Base-by-base conservation (phyloP, 2,113 vertebrate genomes). In the Cygnus atratus region DNA sequence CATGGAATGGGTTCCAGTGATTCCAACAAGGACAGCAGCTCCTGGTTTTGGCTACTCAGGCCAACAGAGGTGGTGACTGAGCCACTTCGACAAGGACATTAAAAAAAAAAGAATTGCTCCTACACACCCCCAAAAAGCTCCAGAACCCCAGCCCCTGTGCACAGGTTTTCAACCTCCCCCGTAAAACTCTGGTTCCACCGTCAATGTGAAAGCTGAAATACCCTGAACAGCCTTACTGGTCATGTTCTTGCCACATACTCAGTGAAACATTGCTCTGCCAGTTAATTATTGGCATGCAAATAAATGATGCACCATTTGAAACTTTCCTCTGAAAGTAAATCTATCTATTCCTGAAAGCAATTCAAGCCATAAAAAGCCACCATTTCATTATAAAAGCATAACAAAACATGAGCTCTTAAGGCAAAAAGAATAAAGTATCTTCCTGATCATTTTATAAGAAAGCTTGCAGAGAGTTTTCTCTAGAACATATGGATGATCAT, bases 321-420 rank as follows among this genome's bases (percentile, higher is more conserved):
- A 41, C 9, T 16, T 7, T 62, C n/a, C 4, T 68, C 44, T 15
- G 10, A 44, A 81, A 71, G 18, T 21, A 76, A 88, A 59, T 4
- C 15, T 44, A 22, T 3, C 39, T 41, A 9, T 29, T 14, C 43
- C 58, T 43, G 17, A 84, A 72, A 68, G 46, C 11, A 81, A 76
- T n/a, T 48, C 5, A 21, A 1, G 21, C 37, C 21, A 1, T 0
- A 75, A 20, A 87, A 74, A n/a, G 0, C 21, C 9, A 3, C 18
- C 11, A 11, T 46, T 93, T 65, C 33, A 21, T 48, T 25, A 39
- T 0, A 39, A 24, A 67, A 7, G 2, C 26, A 5, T 59, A 33
- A 84, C 14, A 55, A 61, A 92, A 44, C 8, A 11, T 4, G 37
- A 50, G 11, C 6, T 90, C 74, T 41, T 50, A 43, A 81, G 21